A percentile compares a stretch with the other conserved stretches of the same genome.
Conservation (phyloP, 1,140 invertebrate genomes). For the Caerostris extrusa region DNA sequence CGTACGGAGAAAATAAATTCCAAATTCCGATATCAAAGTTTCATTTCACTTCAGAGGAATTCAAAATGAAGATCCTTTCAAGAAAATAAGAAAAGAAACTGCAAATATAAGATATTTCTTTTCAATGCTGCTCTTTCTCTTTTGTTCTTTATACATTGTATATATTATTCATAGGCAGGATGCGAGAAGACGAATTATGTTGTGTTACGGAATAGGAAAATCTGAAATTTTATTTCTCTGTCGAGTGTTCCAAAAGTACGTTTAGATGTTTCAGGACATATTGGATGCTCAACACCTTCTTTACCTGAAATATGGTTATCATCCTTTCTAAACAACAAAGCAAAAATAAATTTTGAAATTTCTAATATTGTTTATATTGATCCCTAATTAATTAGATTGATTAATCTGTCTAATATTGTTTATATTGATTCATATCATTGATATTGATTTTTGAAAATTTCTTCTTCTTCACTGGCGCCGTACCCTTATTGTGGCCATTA, state of each 20-base stretch:
- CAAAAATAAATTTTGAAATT: no score
- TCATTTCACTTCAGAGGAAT: conserved; percentile 49
- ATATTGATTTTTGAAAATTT: no score
- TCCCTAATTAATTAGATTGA: no score
- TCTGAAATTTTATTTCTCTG: neutral
- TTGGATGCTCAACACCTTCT: no score
- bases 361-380: no score
- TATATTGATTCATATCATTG: no score
- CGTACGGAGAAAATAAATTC: conserved; percentile 54
- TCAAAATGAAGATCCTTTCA: conserved; percentile 52
- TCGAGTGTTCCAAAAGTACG: neutral
- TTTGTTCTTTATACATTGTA: conserved; percentile 44
- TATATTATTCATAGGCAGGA: conserved; percentile 53
- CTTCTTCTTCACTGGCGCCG: no score
- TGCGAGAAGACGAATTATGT: neutral
- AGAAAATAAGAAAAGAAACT: conserved; percentile 21
- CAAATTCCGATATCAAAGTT: conserved; percentile 48
- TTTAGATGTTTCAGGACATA: no score
- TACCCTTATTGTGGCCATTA: no score
- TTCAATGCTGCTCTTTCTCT: conserved; percentile 1
- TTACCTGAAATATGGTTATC: no score
- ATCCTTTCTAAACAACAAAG: no score
- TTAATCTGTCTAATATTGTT: no score
- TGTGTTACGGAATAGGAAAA: conserved; percentile 19
- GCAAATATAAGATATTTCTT: conserved; percentile 18